Conservation (phyloP, 2,113 vertebrate species). For the Leptosomus discolor region DNA sequence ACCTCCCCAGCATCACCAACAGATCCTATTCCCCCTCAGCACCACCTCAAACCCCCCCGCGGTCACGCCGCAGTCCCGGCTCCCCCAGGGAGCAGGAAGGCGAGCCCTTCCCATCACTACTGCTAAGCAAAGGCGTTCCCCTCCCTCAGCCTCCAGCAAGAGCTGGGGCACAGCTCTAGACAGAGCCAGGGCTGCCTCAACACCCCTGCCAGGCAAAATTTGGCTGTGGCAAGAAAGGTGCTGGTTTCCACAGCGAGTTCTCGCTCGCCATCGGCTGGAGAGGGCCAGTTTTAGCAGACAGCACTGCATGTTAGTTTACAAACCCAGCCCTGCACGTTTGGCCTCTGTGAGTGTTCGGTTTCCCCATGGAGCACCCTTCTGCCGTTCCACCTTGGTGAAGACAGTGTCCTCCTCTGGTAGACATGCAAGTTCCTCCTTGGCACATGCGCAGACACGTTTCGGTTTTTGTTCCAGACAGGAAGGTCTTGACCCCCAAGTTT, state of each 20-base stretch:
- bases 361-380: constrained; percentile 43
- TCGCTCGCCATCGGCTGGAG: not conserved
- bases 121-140: not conserved
- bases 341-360: constrained; percentile 47
- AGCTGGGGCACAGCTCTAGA: not conserved
- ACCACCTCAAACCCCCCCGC: fast-evolving
- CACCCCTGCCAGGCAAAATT: not conserved
- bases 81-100: not conserved
- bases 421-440: constrained; percentile 51
- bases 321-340: constrained; percentile 62
- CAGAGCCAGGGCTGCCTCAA: not conserved
- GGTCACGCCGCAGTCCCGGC: fast-evolving
- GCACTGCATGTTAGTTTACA: constrained; percentile 71
- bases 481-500: constrained; percentile 37
- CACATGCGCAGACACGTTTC: not conserved
- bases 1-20: not conserved
- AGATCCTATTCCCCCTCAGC: not conserved
- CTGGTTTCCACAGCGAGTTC: not conserved
- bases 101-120: not conserved
- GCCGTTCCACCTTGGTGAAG: constrained; percentile 24
- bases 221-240: constrained; percentile 2
- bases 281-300: constrained; percentile 54
- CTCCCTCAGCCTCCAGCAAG: not conserved
- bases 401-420: constrained; percentile 37
- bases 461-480: constrained; percentile 22